Percentiles rank a stretch among this genome's conserved stretches.
These are phyloP conservation scores for Caenorhabditis parvicauda DNA, from an alignment of 2,888 invertebrate genomes.

Conservation along the genomic window DNA sequence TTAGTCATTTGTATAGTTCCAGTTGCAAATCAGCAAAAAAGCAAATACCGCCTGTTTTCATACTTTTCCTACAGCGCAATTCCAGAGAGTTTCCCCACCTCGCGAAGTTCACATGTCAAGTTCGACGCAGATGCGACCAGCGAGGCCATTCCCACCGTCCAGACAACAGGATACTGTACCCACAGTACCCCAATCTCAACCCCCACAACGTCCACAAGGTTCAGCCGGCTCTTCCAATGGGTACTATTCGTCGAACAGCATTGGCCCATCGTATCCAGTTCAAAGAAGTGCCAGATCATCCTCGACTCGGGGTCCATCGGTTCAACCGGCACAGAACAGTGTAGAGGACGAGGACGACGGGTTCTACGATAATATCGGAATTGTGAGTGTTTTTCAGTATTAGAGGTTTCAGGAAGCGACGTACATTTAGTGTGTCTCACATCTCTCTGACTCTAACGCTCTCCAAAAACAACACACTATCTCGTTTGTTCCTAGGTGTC, in stretches of 20 bases:
- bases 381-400: constrained; percentile 17
- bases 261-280: constrained; percentile 27
- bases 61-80: neutral
- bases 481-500: too few relatives aligned
- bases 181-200: constrained; percentile 33
- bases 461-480: neutral
- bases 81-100: constrained; percentile 20
- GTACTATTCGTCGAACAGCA: constrained; percentile 49
- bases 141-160: constrained; percentile 1
- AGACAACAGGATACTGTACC: constrained; percentile 14
- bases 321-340: too few relatives aligned
- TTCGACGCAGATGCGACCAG: constrained; percentile 14
- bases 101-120: constrained; percentile 19
- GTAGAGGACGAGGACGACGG: constrained; percentile 59
- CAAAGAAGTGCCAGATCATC: too few relatives aligned
- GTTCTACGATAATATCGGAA: constrained; percentile 58
- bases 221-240: constrained; percentile 52
- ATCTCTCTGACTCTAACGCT: neutral
- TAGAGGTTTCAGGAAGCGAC: neutral
- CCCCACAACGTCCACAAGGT: constrained; percentile 36
- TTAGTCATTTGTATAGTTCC: neutral
- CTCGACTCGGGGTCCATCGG: constrained; percentile 48
- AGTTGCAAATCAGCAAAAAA: too few relatives aligned
- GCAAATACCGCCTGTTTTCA: too few relatives aligned
- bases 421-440: neutral